These are phyloP conservation scores for Nomada ferruginata DNA, from an alignment of 2,888 invertebrate genomes.

Conservation along the genomic window DNA sequence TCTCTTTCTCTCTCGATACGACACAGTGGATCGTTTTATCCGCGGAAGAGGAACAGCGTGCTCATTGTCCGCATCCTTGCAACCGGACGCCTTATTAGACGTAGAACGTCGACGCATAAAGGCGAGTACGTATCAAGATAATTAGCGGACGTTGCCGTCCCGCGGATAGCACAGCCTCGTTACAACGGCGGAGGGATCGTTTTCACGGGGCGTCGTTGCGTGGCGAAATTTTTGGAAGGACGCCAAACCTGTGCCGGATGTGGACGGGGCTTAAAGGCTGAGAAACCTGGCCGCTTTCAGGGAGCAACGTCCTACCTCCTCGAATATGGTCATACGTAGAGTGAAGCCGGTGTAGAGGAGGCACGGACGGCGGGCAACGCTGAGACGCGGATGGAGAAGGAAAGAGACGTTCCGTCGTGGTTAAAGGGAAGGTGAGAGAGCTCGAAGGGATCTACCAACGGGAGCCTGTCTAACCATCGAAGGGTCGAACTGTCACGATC, in stretches of 20 bases:
- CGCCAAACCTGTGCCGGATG: conserved; percentile 70
- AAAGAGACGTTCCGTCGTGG: conserved; percentile 47
- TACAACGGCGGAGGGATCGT: neutral
- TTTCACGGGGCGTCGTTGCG: conserved; percentile 1
- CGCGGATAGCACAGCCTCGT: neutral
- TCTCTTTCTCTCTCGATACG: neutral
- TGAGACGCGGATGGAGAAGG: conserved; percentile 27
- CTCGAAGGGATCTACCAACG: conserved; percentile 41
- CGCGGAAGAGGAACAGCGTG: neutral
- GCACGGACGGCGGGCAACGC: conserved; percentile 27
- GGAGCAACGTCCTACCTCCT: conserved; percentile 74
- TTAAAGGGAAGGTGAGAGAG: conserved; percentile 43
- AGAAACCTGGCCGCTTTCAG: conserved; percentile 64
- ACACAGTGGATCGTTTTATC: neutral
- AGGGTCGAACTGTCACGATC: conserved; percentile 65
- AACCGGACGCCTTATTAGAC: neutral
- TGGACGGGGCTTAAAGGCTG: conserved; percentile 60
- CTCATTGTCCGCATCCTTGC: conserved; percentile 2
- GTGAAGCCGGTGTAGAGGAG: conserved; percentile 38
- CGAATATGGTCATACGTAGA: conserved; percentile 65
- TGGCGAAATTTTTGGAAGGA: conserved; percentile 64
- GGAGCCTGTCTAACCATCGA: conserved; percentile 58
- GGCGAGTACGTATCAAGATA: conserved; percentile 6
- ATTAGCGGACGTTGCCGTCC: conserved; percentile 28
- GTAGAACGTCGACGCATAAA: neutral